These are phyloP conservation scores for Macrostomum cliftonense DNA, from an alignment of 2,888 invertebrate genomes.

Conservation along the genomic window DNA sequence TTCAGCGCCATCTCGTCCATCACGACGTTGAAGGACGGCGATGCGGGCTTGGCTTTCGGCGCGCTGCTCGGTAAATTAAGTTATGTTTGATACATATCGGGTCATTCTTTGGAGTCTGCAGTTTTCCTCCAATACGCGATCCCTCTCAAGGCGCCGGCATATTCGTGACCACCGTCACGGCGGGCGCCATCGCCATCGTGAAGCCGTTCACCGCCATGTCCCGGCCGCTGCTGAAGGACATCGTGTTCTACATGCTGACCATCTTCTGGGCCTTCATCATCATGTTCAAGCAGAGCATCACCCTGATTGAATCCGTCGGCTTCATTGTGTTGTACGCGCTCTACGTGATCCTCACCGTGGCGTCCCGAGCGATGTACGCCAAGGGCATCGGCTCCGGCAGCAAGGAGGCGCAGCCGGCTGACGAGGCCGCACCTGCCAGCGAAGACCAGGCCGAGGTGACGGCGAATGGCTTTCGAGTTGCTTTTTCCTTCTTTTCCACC, in stretches of 20 bases:
- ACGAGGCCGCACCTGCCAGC: too few relatives aligned
- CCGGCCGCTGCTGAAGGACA: conserved; percentile 41
- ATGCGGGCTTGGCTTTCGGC: conserved; percentile 35
- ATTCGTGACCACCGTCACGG: conserved; percentile 47
- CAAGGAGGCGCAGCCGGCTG: too few relatives aligned
- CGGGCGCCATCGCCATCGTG: conserved; percentile 43
- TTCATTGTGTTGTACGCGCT: background rate
- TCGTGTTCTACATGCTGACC: conserved; percentile 41
- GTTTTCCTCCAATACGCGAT: too few relatives aligned
- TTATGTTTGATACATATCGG: too few relatives aligned
- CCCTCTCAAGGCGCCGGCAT: conserved; percentile 43
- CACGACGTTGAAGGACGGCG: conserved; percentile 14
- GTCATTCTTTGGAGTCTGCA: too few relatives aligned
- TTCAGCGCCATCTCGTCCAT: conserved; percentile 46
- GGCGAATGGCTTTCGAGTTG: too few relatives aligned
- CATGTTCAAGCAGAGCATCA: conserved; percentile 38
- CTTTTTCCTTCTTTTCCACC: too few relatives aligned
- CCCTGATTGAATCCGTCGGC: conserved; percentile 40
- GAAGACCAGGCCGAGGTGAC: too few relatives aligned
- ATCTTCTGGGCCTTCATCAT: conserved; percentile 41
- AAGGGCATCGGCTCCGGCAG: too few relatives aligned
- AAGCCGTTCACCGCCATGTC: conserved; percentile 43
- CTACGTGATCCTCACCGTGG: conserved; percentile 1
- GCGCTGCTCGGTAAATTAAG: conserved; percentile 28
- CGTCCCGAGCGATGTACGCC: background rate